Base-by-base conservation (phyloP, 1,140 invertebrate genomes). In the Scaptomyza montana region DNA sequence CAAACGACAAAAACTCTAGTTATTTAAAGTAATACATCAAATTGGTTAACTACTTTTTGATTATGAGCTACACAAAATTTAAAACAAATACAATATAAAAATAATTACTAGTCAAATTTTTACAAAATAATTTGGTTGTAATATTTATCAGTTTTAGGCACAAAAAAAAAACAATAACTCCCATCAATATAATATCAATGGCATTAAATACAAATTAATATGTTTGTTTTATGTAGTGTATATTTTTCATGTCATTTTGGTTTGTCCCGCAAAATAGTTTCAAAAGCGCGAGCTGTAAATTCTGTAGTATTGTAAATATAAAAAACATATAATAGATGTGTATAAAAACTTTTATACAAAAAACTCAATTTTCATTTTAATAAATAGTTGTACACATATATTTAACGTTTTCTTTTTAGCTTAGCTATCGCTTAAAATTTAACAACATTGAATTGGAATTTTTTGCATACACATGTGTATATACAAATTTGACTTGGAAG, bases 371-470 rank as follows among this genome's bases (percentile, higher is more conserved):
- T 80, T 74, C 63, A 49, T 80, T 89, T 84, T 69, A 89, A 89
- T 89, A 79, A 89, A 87, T 89, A 79, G 63, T 89, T 77, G 82
- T 87, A 89, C 84, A 89, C 85, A 89, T 89, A 89, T 89, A 89
- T 89, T 89, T 85, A 89, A 89, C 80, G 30, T 74, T 55, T 33
- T 43, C 30, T 19, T 64, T 71, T 71, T 85, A 78, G 82, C 72
- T 79, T 79, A 71, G 72, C 72, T 85, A 74, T 45, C 67, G 49
- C 43, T n/a, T 43, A 72, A 51, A 72, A 55, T 61, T 30, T 61
- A 76, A 77, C 74, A 85, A 84, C 70, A 77, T 66, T 65, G 57
- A 39, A 49, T 46, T 59, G 49, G 45, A 36, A 60, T 59, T n/a
- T 9, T 71, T 43, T 28, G 10, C 8, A 7, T 49, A 6, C 21